phyloP scores from a whole-genome alignment of 2,888 invertebrate species.

The Dione vanillae region DNA sequence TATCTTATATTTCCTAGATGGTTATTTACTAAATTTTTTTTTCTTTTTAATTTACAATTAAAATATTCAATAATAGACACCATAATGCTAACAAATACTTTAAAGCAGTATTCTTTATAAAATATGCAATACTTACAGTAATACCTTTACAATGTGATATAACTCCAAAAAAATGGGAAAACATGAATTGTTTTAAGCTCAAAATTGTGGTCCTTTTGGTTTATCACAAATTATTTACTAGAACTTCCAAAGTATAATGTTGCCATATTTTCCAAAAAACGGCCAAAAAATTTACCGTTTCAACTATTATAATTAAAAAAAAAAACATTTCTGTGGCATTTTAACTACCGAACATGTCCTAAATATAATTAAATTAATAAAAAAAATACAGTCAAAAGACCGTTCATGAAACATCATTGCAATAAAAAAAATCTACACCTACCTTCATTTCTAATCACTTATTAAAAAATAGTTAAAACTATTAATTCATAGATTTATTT shows the following conservation, averaged over 20 bases:
- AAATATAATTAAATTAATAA: too few relatives aligned
- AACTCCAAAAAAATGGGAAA: neutral
- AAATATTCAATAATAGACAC: neutral
- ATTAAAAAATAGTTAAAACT: neutral
- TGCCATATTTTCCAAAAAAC: neutral
- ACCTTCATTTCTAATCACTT: neutral
- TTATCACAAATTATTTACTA: neutral
- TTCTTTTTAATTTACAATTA: neutral
- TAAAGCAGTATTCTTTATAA: neutral
- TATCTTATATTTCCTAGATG: too few relatives aligned
- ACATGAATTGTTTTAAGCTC: neutral
- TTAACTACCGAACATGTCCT: too few relatives aligned
- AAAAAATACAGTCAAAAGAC: neutral
- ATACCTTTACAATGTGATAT: neutral
- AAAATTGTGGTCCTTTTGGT: neutral
- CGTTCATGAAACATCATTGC: neutral
- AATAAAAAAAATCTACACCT: neutral
- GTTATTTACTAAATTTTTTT: too few relatives aligned
- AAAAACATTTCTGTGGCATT: too few relatives aligned
- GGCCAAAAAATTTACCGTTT: neutral
- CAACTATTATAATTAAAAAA: too few relatives aligned
- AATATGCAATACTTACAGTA: neutral
- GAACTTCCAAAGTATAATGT: neutral
- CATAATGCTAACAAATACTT: neutral
- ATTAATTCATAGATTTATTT: slow-evolving; percentile 51